Evolutionary conservation across 1,140 invertebrate species (phyloP), one percentile per base, ranked within the genome.

Genomic region (Steinernema khuongi): DNA sequence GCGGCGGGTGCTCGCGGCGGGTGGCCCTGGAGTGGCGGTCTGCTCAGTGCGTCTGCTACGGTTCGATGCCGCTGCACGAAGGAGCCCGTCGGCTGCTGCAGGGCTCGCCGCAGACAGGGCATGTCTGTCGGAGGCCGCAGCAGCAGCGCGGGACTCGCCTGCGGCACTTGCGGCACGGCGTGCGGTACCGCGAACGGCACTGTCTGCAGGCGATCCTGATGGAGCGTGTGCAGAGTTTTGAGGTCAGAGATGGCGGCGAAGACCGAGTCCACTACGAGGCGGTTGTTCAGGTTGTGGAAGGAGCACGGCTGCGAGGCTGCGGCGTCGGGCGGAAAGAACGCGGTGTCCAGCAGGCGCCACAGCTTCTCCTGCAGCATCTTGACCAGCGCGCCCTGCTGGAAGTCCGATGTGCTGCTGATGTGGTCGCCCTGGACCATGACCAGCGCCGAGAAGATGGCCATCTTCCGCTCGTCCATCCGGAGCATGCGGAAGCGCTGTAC

Each of bases 401-500:
- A 76, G 22, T 77, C 17, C 14, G 33, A 31, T 1, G 74, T 68
- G 17, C 28, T 29, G 28, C 60, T 67, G 4, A 70, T 77, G 30
- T 66, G 31, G 31, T 44, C 70, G 1, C 33, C 19, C 32, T 79
- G 78, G 33, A 78, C 79, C 66, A 78, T 30, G 17, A 76, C 74
- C n/a, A 80, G 26, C n/a, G 77, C 77, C 26, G 77, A 41, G 41
- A 81, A 70, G 0, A 98, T 88, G 31, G 93, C 94, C 71, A 97
- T 90, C 85, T 97, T 94, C 31, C 92, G 91, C 85, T 97, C 95
- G 14, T 91, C 91, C 69, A 98, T 88, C 82, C 91, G 90, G 83
- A 97, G 89, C 4, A 90, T 90, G 85, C 96, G 96, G 85, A 97
- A 91, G 77, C 93, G 89, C 83, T 96, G 94, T 43, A 94, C 93